A percentile compares a stretch with the other conserved stretches of the same genome.
Evolutionary conservation across 2,113 vertebrate genomes (phyloP).

Genomic region (Corythaeola cristata): DNA sequence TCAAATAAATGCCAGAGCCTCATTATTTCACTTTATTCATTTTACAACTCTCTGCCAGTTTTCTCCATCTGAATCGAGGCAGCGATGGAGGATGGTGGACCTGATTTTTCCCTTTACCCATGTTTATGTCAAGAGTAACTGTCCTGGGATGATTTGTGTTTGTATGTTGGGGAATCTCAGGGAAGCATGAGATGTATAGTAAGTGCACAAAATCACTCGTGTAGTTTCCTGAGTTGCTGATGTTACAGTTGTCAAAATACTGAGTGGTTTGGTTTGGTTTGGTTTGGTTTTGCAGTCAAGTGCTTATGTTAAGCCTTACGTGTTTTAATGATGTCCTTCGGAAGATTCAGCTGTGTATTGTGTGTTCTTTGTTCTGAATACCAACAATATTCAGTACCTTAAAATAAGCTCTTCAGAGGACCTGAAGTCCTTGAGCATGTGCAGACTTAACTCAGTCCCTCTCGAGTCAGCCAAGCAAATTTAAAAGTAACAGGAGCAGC

Average conservation of each 20-base stretch:
- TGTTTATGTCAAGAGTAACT: neutral
- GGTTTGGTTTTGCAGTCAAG: neutral
- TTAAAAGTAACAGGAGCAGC: slow-evolving; percentile 14
- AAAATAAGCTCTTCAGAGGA: neutral
- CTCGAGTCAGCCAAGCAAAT: neutral
- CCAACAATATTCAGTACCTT: neutral
- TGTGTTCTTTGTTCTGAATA: neutral
- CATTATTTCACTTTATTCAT: neutral
- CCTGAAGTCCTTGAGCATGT: neutral
- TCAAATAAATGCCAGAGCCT: neutral
- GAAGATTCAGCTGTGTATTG: neutral
- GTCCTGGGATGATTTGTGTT: neutral
- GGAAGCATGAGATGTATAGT: neutral
- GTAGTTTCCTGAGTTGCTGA: neutral
- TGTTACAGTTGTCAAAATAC: neutral
- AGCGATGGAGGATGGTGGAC: neutral
- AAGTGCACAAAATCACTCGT: neutral
- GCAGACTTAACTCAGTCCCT: neutral
- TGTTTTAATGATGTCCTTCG: neutral
- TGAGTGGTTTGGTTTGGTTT: neutral
- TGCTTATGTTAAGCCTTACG: neutral
- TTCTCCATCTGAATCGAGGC: neutral
- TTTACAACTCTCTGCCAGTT: neutral
- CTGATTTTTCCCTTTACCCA: neutral
- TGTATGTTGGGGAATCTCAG: neutral